Evolutionary conservation across 35 echinoderm and acorn worm genomes (phyloP), one percentile per base, ranked within the genome.

Genomic region (Eucidaris tribuloides): DNA sequence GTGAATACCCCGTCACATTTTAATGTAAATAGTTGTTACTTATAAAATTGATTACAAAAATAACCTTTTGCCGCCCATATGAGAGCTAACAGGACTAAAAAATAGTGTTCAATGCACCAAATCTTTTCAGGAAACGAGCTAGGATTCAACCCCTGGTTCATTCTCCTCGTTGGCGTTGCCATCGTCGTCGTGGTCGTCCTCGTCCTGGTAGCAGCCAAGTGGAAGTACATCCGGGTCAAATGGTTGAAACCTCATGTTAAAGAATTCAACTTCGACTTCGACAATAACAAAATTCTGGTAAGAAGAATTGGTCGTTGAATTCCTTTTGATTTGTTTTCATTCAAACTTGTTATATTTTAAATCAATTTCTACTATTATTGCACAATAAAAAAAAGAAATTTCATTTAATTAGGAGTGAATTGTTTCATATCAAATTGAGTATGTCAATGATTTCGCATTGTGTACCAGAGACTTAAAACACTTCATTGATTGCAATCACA

Each of bases 271-370:
- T 74, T 74, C 4, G 44, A 74, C 34, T 18, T 74, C 18, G 68
- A 74, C 11, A 7, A 74, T n/a, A 74, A 74, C 68, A 74, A 74
- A 74, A 36, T 74, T 36, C n/a, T 74, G 68, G 68, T 74, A 74
- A 44, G 9, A 9, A 11, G n/a, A 52, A 9, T 52, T 52, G 48
- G n/a, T 52, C 9, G 9, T 52, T 52, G 48, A n/a, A 52, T 11
- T 52, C 9, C n/a, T 52, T 11, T 52, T n/a, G 9, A 52, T 52
- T 52, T 52, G 9, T 11, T 52, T 9, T 52, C n/a, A 9, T 11
- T 52, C 48, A 52, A 9, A 52, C 48, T n/a, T n/a, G n/a, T n/a
- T n/a, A n/a, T 52, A 11, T 52, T 11, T 52, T n/a, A 52, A 9
- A 52, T 11, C 9, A 52, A 11, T 52, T n/a, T 9, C n/a, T n/a